phyloP scores from a whole-genome alignment of 2,797 vertebrate genomes.

The Hypotaenidia okinawae region DNA sequence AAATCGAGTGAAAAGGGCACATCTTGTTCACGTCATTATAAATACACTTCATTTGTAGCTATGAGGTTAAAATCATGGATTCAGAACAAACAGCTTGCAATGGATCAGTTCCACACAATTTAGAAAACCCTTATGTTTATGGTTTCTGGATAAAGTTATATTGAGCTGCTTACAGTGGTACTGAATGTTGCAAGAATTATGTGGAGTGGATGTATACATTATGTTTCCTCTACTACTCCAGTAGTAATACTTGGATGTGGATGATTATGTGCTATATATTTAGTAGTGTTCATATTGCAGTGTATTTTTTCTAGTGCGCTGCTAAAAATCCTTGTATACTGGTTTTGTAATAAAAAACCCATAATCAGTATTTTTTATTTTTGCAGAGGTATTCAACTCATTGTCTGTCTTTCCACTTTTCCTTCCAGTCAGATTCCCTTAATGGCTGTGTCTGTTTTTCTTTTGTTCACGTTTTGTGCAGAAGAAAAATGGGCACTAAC shows the following conservation, averaged over 20 bases:
- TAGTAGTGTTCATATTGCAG: background rate
- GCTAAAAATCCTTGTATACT: background rate
- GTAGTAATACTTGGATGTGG: background rate
- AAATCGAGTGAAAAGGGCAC: constrained; percentile 12
- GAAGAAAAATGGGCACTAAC: constrained; percentile 38
- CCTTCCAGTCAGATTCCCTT: background rate
- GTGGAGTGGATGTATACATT: background rate
- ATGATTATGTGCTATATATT: constrained; percentile 8
- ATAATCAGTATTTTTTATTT: constrained; percentile 2
- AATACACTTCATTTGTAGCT: background rate
- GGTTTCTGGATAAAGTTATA: background rate
- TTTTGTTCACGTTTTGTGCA: constrained; percentile 20
- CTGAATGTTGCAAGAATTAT: background rate
- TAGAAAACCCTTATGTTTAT: background rate
- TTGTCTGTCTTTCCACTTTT: background rate
- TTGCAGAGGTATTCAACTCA: background rate
- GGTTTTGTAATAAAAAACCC: background rate
- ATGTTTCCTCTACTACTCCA: background rate
- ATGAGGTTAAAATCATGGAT: background rate
- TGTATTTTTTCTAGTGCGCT: background rate
- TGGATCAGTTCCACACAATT: background rate
- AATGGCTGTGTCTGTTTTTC: constrained; percentile 5
- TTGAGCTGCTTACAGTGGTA: background rate
- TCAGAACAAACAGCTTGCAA: background rate
- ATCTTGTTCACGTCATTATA: background rate